Base-by-base conservation (phyloP, 1,140 invertebrate genomes). In the Bilobella aurantiaca region DNA sequence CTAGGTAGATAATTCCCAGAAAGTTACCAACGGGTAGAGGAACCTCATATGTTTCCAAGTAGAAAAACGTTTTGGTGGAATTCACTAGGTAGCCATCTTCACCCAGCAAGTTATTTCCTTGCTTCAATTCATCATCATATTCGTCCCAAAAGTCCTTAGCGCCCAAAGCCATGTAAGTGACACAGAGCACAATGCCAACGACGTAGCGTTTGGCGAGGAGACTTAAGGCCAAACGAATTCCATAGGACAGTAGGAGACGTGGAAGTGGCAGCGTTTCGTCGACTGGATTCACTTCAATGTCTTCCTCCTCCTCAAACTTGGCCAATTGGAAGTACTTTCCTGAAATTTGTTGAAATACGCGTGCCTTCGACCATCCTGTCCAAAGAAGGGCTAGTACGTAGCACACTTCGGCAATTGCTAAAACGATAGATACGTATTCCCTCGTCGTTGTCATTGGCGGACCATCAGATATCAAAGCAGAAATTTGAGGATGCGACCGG, bases 251-350 rank as follows among this genome's bases (percentile, higher is more conserved):
- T 53, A 53, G 5, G 25, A 53, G 49, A 12, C 49, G 8, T 5
- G 8, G 49, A 23, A 53, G 21, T 53, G 49, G 49, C 5, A 53
- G 8, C 5, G 14, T 53, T 23, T 53, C 49, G 25, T 53, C 49
- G 14, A 53, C 49, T 16, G 8, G 14, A 16, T 12, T 16, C 12
- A 53, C 5, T 5, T 12, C 23, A 8, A 23, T 23, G 5, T 53
- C 49, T 23, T 53, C 49, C 49, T 53, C 49, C 49, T 53, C 49
- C 23, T 53, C 49, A 53, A 53, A 53, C 23, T 53, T 53, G 14
- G 49, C 49, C 49, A 53, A 18, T 5, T 23, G 12, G 49, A 18
- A 23, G 49, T 53, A 53, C 49, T 5, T 14, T 5, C 25, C 25
- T 12, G 49, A 12, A 16, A 53, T 53, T 23, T 53, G 14, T 23